phyloP scores from a whole-genome alignment of 1,140 invertebrate genomes.

The Hetaerina americana region DNA sequence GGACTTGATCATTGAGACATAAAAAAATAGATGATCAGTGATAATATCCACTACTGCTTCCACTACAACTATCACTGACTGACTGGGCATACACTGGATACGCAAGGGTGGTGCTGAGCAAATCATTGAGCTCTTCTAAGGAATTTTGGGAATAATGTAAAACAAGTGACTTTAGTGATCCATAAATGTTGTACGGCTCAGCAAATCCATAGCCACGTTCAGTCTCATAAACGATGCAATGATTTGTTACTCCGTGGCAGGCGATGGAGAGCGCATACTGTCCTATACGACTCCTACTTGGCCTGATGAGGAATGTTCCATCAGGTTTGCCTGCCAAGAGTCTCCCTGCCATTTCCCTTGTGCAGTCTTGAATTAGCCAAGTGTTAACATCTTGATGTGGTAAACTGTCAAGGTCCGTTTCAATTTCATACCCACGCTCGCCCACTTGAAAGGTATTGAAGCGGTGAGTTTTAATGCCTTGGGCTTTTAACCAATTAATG shows the following conservation, averaged over 20 bases:
- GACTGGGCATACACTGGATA: slow-evolving; percentile 51
- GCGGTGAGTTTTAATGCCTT: slow-evolving; percentile 51
- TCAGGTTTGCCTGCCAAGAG: slow-evolving; percentile 55
- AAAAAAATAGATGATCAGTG: too few relatives aligned
- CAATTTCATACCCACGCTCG: slow-evolving; percentile 19
- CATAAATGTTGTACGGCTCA: slow-evolving; percentile 84
- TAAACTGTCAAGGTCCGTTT: slow-evolving; percentile 33
- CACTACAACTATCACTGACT: too few relatives aligned
- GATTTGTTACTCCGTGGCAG: slow-evolving; percentile 71
- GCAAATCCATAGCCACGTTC: slow-evolving; percentile 85
- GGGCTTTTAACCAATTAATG: slow-evolving; percentile 28
- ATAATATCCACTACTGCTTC: too few relatives aligned
- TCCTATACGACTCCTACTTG: slow-evolving; percentile 42
- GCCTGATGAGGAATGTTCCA: slow-evolving; percentile 85
- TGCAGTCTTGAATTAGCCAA: slow-evolving; percentile 60
- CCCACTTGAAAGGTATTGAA: slow-evolving; percentile 40
- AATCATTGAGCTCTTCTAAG: slow-evolving; percentile 87
- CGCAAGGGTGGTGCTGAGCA: slow-evolving; percentile 64
- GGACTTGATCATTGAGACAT: too few relatives aligned
- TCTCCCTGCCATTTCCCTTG: slow-evolving; percentile 59
- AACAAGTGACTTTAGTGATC: slow-evolving; percentile 69
- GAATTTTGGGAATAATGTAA: slow-evolving; percentile 87
- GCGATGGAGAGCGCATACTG: slow-evolving; percentile 85
- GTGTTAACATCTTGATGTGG: slow-evolving; percentile 49
- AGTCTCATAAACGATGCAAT: slow-evolving; percentile 85